These are phyloP conservation scores for Ctenicera cuprea DNA, from an alignment of 2,888 invertebrate genomes.

Conservation along the genomic window DNA sequence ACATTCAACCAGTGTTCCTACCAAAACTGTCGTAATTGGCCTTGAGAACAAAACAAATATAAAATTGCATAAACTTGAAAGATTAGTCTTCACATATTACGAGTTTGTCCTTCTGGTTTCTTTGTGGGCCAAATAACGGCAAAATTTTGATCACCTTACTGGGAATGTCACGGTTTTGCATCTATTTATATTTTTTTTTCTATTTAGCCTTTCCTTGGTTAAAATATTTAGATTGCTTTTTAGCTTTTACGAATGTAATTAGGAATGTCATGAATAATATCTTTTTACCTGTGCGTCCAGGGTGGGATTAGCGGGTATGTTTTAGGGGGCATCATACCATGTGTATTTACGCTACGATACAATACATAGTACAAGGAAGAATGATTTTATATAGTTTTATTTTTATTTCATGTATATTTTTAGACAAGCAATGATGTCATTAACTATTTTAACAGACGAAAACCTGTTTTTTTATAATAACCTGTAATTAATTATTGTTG, in stretches of 20 bases:
- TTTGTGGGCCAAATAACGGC: constrained; percentile 31
- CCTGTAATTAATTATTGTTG: too few species aligned
- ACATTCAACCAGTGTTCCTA: too few species aligned
- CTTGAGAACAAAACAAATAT: not conserved
- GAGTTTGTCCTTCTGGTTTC: constrained; percentile 22
- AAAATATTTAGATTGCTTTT: not conserved
- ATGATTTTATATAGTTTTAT: too few species aligned
- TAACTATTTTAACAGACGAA: too few species aligned
- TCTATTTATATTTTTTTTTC: constrained; percentile 14
- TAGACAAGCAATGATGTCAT: too few species aligned
- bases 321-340: too few species aligned
- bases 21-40: not conserved
- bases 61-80: not conserved
- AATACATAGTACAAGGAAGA: too few species aligned
- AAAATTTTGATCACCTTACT: constrained; percentile 37
- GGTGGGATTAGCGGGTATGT: too few species aligned
- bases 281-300: too few species aligned
- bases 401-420: too few species aligned
- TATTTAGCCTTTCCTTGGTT: not conserved
- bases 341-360: too few species aligned
- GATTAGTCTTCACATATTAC: not conserved
- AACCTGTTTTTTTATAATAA: too few species aligned
- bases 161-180: constrained; percentile 36
- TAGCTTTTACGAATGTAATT: not conserved
- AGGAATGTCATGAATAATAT: not conserved